Evolutionary conservation across 2,113 vertebrate genomes (phyloP).

Genomic region (Peromyscus polionotus): DNA sequence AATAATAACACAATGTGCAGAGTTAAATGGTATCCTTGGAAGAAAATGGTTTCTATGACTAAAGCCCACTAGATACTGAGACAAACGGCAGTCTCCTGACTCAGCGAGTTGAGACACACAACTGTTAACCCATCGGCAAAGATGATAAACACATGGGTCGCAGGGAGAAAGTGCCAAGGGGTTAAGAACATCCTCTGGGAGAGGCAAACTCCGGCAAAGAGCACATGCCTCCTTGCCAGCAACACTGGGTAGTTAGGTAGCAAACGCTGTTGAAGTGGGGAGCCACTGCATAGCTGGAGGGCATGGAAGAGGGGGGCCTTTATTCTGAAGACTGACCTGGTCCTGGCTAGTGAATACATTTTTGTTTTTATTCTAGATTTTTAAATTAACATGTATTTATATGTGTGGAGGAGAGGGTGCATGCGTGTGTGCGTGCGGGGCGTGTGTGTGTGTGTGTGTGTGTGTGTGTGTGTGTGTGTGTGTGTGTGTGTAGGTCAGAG

Average conservation of each 20-base stretch:
- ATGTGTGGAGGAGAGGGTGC: neutral
- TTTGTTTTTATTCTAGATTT: too few species aligned
- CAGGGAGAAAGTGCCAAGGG: neutral
- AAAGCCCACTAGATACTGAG: neutral
- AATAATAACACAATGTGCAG: neutral
- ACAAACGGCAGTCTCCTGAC: neutral
- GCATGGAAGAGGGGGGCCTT: too few species aligned
- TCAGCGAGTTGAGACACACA: neutral
- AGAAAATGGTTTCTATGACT: slow-evolving; percentile 16
- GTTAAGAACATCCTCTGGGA: neutral
- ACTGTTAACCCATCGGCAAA: neutral
- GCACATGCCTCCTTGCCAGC: neutral
- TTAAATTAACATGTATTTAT: neutral
- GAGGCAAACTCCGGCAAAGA: neutral
- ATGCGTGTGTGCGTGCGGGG: neutral
- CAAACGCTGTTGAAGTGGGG: neutral
- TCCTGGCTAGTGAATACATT: neutral
- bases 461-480: neutral
- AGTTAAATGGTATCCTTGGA: neutral
- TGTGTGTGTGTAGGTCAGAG: neutral
- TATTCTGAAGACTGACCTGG: neutral
- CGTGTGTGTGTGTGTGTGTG: neutral
- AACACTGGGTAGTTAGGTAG: neutral
- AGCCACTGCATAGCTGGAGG: neutral
- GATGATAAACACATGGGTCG: neutral